Evolutionary conservation across 2,888 invertebrate species (phyloP), one percentile per base, ranked within the genome.

Genomic region (Sesia apiformis): DNA sequence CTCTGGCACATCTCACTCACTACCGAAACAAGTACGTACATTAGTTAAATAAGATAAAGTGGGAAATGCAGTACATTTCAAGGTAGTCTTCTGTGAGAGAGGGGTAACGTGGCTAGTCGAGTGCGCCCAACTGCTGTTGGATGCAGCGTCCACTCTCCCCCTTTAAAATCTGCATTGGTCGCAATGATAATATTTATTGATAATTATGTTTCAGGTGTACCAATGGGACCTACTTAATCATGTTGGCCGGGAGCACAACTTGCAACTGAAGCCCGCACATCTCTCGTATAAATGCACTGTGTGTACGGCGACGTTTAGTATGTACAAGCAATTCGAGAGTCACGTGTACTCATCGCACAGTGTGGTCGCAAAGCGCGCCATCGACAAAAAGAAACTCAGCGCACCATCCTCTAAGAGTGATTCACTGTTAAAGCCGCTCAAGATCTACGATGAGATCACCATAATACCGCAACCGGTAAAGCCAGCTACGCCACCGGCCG

Each of bases 221-320:
- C 97, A 97, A 83, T 97, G 96, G 96, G 97, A 97, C 79, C 83
- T 98, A 61, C 85, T 98, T 56, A 96, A 96, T 78, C 98, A 98
- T 76, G 97, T 98, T 57, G 96, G 96, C 51, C 92, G 96, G 65
- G 97, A 97, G 81, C 98, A 98, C 85, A 95, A 94, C 72, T 93
- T 97, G 92, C 95, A 96, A 42, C 84, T 98, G 63, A 97, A 97
- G 76, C 97, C 97, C 38, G 97, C 97, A 43, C 97, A 97, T 80
- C 90, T 97, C 56, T 97, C 97, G 40, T 97, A 97, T 91, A 97
- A 97, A 83, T 97, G 97, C 84, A 97, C 97, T 6, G 97, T 97
- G 40, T 97, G 97, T 81, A 96, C 97, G 46, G 97, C 97, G 39
- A 97, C 97, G 3, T 97, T 97, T 74, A 96, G 96, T 68, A 96